Percentiles rank a stretch among this genome's conserved stretches.
These are phyloP conservation scores for Eilema sororculum DNA, from an alignment of 2,888 invertebrate species.

Conservation along the genomic window DNA sequence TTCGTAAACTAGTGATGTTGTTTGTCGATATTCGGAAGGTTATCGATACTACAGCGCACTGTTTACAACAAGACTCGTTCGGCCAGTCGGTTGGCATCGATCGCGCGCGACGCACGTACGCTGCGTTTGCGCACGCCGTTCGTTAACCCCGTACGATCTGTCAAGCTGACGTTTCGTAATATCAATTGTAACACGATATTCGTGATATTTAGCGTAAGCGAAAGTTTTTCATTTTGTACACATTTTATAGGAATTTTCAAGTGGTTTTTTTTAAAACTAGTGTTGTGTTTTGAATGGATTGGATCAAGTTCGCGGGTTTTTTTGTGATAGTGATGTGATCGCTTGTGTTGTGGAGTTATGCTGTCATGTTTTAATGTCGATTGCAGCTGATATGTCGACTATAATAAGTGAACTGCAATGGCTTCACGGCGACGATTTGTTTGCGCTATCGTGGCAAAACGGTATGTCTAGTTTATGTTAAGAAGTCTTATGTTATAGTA, in stretches of 20 bases:
- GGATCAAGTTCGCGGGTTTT: constrained; percentile 58
- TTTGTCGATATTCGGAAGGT: constrained; percentile 65
- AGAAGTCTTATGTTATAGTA: constrained; percentile 1
- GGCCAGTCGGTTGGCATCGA: constrained; percentile 71
- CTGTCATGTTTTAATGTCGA: constrained; percentile 81
- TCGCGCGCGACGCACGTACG: constrained; percentile 72
- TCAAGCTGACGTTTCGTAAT: constrained; percentile 79
- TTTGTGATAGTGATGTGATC: constrained; percentile 76
- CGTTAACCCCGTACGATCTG: constrained; percentile 77
- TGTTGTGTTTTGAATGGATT: constrained; percentile 60
- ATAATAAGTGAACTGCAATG: constrained; percentile 84
- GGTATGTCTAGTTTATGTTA: constrained; percentile 64
- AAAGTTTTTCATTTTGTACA: constrained; percentile 44
- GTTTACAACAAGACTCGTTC: constrained; percentile 56
- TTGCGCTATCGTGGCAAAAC: constrained; percentile 84
- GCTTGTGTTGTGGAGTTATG: constrained; percentile 67
- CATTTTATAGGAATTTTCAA: constrained; percentile 41
- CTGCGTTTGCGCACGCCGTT: constrained; percentile 64
- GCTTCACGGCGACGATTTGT: constrained; percentile 83
- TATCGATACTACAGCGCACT: constrained; percentile 81
- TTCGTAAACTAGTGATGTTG: constrained; percentile 61
- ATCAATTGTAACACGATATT: constrained; percentile 58
- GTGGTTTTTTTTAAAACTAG: constrained; percentile 36
- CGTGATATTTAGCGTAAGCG: constrained; percentile 46
- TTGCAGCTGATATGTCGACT: constrained; percentile 82